Base-by-base conservation (phyloP, 2,797 vertebrate species). In the Hypotaenidia okinawae region DNA sequence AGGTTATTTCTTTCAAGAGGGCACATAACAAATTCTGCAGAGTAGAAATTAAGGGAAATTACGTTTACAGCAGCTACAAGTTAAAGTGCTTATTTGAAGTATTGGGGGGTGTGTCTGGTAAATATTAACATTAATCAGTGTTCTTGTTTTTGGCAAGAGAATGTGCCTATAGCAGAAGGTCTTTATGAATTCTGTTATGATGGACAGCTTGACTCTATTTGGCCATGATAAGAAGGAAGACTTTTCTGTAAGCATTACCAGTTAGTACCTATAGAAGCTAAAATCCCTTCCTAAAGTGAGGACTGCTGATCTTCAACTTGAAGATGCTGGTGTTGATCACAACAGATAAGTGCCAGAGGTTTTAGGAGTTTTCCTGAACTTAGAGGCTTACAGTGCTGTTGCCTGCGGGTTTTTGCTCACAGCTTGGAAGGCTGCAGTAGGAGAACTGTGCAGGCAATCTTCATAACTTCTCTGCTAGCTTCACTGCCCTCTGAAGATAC, bases 21-120 rank as follows among this genome's bases (percentile, higher is more conserved):
- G 85, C 89, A 96, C 78, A 39, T 89, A 87, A 95, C 77, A 66
- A 64, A 64, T 51, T 21, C 8, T 90, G 62, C 57, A 55, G 63
- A 85, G 81, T 73, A 52, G 80, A 94, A 91, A 95, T 94, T 64
- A 83, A 67, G 61, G 70, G 41, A 80, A 43, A 32, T 49, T 72
- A 93, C 91, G 90, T 96, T 96, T 96, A 92, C 57, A 92, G 73
- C 32, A 61, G 68, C 90, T 96, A 89, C 74, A 90, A 93, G 90
- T 95, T 87, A 93, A 95, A 70, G 43, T 85, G 86, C 68, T 88
- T 83, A 90, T 22, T 78, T 75, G 77, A 87, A 82, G 57, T 80
- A 47, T 45, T 73, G 78, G 55, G 17, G 30, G 52, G 6, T 6
- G 28, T 11, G 28, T 55, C 57, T 59, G 43, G 30, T 54, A 59